Conservation (phyloP, 1,140 invertebrate species). For the Cyclina sinensis region DNA sequence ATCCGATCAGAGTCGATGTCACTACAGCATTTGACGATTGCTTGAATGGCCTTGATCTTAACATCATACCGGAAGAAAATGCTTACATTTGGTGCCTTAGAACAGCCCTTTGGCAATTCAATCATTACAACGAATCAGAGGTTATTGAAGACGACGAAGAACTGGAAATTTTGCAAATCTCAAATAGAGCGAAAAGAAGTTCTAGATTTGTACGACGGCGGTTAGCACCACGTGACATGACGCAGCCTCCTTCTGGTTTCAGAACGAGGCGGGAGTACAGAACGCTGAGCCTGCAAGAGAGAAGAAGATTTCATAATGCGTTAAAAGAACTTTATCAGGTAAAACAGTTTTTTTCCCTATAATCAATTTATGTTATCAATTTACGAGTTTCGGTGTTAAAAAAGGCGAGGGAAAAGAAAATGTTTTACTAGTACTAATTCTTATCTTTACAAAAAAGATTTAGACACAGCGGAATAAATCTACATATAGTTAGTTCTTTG, state of each 20-base stretch:
- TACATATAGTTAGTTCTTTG: no score
- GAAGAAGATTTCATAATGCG: slow-evolving; percentile 19
- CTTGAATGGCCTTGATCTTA: background rate
- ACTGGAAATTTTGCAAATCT: slow-evolving; percentile 2
- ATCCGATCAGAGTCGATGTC: background rate
- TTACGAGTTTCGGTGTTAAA: no score
- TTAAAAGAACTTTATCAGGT: slow-evolving; percentile 19
- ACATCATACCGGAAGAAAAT: background rate
- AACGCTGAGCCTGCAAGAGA: slow-evolving; percentile 2
- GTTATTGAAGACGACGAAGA: background rate
- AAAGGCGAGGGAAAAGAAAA: no score
- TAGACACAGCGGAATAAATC: no score
- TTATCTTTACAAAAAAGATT: no score
- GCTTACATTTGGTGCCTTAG: slow-evolving; percentile 26
- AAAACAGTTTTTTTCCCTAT: background rate
- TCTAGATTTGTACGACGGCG: slow-evolving; percentile 8
- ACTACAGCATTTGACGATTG: slow-evolving; percentile 4
- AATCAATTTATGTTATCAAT: background rate
- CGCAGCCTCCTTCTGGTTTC: slow-evolving; percentile 21
- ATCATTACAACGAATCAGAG: background rate
- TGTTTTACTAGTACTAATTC: background rate
- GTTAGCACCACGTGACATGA: slow-evolving; percentile 1
- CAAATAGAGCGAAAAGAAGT: background rate
- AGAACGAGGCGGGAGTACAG: slow-evolving; percentile 34
- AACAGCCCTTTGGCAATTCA: background rate